phyloP scores from a whole-genome alignment of 2,113 vertebrate species.

The Lucifuga dentata region DNA sequence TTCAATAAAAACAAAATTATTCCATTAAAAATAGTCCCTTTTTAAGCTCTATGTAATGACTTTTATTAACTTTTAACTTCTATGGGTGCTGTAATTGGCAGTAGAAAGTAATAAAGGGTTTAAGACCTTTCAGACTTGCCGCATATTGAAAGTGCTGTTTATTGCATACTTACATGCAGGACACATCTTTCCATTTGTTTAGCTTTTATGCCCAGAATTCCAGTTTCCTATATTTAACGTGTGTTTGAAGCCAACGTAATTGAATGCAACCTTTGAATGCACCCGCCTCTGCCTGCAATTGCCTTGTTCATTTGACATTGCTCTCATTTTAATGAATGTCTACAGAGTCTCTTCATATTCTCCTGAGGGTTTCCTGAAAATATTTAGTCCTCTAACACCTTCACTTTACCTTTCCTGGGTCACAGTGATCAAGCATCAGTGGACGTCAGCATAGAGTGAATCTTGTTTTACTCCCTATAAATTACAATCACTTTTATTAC shows the following conservation, averaged over 20 bases:
- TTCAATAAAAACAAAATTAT: no score
- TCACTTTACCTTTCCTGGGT: slow-evolving; percentile 14
- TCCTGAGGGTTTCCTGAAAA: slow-evolving; percentile 30
- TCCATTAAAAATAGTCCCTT: no score
- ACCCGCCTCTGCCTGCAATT: slow-evolving; percentile 15
- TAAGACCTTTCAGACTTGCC: no score
- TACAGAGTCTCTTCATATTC: slow-evolving; percentile 25
- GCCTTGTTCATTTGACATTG: slow-evolving; percentile 39
- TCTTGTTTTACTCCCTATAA: not conserved
- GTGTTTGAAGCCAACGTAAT: slow-evolving; percentile 11
- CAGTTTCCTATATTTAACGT: not conserved
- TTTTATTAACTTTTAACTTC: no score
- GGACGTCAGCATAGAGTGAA: not conserved
- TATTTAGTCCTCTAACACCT: not conserved
- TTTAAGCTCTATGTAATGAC: no score
- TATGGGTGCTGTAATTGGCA: no score
- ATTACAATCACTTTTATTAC: not conserved
- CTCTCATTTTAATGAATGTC: slow-evolving; percentile 51
- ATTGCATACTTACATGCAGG: no score
- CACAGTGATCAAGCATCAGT: slow-evolving; percentile 10
- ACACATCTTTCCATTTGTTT: no score
- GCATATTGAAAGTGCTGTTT: no score
- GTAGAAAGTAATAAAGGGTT: no score
- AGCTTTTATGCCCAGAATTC: no score
- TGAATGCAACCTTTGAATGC: slow-evolving; percentile 45